Evolutionary conservation across 2,113 vertebrate genomes (phyloP).

Genomic region (Calyptomena viridis): DNA sequence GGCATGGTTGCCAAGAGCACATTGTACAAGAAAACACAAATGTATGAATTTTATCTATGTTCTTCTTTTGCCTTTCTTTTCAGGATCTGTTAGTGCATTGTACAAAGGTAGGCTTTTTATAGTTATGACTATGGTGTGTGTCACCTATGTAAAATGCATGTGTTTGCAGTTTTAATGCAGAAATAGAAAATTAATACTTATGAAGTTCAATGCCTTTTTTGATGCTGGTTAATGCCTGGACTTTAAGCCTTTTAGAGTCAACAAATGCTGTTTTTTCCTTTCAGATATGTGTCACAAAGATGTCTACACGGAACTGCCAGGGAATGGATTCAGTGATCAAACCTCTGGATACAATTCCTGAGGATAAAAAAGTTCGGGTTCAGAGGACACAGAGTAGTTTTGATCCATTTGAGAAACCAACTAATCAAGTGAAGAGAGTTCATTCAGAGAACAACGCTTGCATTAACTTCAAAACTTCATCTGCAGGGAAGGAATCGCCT

Average conservation of each 20-base stretch:
- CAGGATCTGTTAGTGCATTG: not conserved
- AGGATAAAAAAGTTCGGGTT: constrained; percentile 94
- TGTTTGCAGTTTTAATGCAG: not conserved
- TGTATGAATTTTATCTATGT: not conserved
- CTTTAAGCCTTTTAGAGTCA: not conserved
- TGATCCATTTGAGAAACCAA: constrained; percentile 90
- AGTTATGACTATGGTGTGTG: not conserved
- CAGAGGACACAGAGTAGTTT: constrained; percentile 96
- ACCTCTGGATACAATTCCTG: constrained; percentile 96
- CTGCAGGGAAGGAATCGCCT: constrained; percentile 88
- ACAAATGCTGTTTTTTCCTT: not conserved
- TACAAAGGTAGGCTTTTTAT: not conserved
- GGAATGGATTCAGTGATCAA: constrained; percentile 95
- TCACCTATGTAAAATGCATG: not conserved
- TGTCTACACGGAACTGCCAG: constrained; percentile 97
- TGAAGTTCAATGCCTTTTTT: not conserved
- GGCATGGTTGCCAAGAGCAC: not conserved
- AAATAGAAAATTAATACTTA: not conserved
- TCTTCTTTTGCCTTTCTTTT: not conserved
- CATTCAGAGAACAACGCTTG: constrained; percentile 97
- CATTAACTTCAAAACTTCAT: constrained; percentile 88
- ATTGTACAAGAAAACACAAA: not conserved
- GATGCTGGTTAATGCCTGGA: not conserved
- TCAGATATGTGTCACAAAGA: constrained; percentile 99
- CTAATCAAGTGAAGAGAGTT: constrained; percentile 94